Evolutionary conservation across 2,888 invertebrate genomes (phyloP).

Genomic region (Cepaea hortensis): DNA sequence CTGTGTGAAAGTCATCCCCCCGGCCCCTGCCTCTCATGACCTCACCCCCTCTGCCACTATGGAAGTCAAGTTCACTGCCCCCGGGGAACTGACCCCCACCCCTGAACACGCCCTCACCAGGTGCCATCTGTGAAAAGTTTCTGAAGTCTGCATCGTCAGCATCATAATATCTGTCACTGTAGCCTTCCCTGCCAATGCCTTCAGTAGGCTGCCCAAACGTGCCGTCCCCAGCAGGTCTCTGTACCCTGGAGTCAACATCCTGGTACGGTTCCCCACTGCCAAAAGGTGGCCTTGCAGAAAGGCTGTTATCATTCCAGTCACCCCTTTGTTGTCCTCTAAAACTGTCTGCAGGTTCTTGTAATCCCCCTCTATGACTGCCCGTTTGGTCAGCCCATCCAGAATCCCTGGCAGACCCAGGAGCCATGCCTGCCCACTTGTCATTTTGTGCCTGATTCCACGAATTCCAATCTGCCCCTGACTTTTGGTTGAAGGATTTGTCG

Average conservation of each 20-base stretch:
- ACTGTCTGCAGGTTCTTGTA: conserved; percentile 6
- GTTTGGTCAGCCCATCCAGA: conserved; percentile 32
- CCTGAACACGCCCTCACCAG: neutral
- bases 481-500: neutral
- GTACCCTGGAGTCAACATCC: conserved; percentile 14
- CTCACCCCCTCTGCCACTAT: conserved; percentile 21
- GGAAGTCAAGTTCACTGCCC: conserved; percentile 18
- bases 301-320: conserved; percentile 11
- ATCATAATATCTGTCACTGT: neutral
- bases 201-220: conserved; percentile 26
- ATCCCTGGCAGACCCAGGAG: conserved; percentile 29
- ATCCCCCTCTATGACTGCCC: neutral
- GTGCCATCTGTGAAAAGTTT: neutral
- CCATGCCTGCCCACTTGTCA: neutral
- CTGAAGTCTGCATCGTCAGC: conserved; percentile 10
- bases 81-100: neutral
- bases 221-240: conserved; percentile 8
- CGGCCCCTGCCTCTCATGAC: conserved; percentile 26
- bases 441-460: conserved; percentile 6
- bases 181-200: conserved; percentile 17
- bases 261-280: conserved; percentile 16
- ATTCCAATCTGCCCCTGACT: neutral
- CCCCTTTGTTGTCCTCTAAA: conserved; percentile 38
- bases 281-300: neutral
- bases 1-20: conserved; percentile 36